Base-by-base conservation (phyloP, 2,888 invertebrate species). In the Schizaphis graminum region DNA sequence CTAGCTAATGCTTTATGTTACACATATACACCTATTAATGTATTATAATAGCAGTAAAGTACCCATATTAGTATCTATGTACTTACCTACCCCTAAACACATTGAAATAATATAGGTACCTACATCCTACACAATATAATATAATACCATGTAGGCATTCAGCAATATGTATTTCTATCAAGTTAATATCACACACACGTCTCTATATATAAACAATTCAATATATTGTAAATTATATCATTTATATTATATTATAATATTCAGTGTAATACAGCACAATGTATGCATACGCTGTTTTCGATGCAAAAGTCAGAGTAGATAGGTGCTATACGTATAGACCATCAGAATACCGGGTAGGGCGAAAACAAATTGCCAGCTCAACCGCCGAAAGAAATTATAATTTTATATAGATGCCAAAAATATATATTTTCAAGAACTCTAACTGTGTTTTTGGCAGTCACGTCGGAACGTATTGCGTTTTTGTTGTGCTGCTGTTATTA, bases 341-440 rank as follows among this genome's bases (percentile, higher is more conserved):
- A 41, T 77, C 77, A 77, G 21, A 35, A 21, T 21, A 77, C 77
- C 24, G 35, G 21, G 87, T 88, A 88, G 21, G 21, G n/a, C 11
- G 10, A 84, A 53, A 91, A 35, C 61, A 67, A 89, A n/a, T 84
- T 28, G 84, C 10, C 56, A 91, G 84, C 84, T 84, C 91, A 26
- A 47, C 90, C 16, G 67, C 26, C 84, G 53, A 84, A 84, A 84
- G 28, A 53, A 26, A 91, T 91, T 91, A 47, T 84, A 84, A 84
- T 53, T 91, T 56, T 91, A 91, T 91, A 53, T 91, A 41, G 84
- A 84, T 35, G 91, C 91, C 91, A 84, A 91, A 91, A 91, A 91
- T 91, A 91, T 49, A 84, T 84, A 84, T 84, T 91, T 53, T 77
- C 35, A 49, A 91, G 77, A 91, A 77, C 35, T 84, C 61, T n/a